These are phyloP conservation scores for Mesorhabditis spiculigera DNA, from an alignment of 2,888 invertebrate species.

Conservation along the genomic window DNA sequence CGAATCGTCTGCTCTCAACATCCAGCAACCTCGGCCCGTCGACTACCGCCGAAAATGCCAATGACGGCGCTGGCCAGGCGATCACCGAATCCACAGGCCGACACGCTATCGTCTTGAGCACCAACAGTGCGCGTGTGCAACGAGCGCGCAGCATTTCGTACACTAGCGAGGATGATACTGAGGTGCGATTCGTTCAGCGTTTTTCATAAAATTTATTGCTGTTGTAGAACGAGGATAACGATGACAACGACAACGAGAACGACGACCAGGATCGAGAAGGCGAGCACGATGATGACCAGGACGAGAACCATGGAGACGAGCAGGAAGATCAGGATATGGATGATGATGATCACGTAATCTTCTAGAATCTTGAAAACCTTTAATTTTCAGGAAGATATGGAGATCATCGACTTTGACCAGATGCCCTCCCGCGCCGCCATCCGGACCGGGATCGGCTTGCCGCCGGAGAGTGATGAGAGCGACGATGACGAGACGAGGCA, in stretches of 20 bases:
- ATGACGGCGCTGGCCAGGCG: neutral
- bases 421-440: too few relatives aligned
- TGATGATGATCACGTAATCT: neutral
- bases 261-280: neutral
- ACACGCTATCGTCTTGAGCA: neutral
- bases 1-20: neutral
- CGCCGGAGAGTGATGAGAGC: neutral
- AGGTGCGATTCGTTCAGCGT: neutral
- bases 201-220: neutral
- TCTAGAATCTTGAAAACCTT: too few relatives aligned
- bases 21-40: neutral
- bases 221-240: conserved; percentile 16
- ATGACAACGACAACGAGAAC: conserved; percentile 14
- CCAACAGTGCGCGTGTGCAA: neutral
- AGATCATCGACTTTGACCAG: neutral
- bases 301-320: conserved; percentile 7
- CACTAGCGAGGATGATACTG: neutral
- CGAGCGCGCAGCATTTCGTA: neutral
- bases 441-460: neutral
- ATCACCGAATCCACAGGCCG: neutral
- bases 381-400: neutral
- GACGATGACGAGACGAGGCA: neutral
- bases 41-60: too few relatives aligned
- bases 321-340: conserved; percentile 10
- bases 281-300: conserved; percentile 10